Evolutionary conservation across 2,113 vertebrate species (phyloP), one percentile per base, ranked within the genome.

Genomic region (Sciurus niger): DNA sequence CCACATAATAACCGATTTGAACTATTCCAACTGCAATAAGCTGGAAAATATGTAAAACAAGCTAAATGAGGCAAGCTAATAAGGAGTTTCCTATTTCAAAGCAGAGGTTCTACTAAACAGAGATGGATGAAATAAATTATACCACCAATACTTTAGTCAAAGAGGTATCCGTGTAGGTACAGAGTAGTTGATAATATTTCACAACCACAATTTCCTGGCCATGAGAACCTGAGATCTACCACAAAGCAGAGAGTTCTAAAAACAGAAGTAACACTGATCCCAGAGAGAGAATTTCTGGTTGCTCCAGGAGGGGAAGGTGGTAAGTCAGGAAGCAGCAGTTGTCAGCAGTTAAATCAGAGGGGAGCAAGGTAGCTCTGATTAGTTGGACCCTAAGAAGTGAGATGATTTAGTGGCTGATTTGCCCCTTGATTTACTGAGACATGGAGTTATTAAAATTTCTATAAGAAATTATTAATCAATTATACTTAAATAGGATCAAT

Each of bases 391-490:
- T 55, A 37, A 84, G 60, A 84, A 91, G 13, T 72, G 65, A 89
- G 53, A 0, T 6, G 46, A 37, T 12, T 37, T 28, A 65, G 24
- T 73, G 32, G 70, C 63, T 85, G 28, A 80, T 40, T 74, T 43
- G 24, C 17, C 48, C 32, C 37, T 46, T 70, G 30, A 46, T 25
- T 94, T 63, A 94, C 28, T 73, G 37, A 58, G 73, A 77, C 20
- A 70, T 53, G 55, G 28, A 46, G 43, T 58, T 84, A 84, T 63
- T 76, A 80, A 93, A 92, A 58, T 73, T 93, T 51, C 80, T 73
- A 40, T 25, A 37, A 51, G 80, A 68, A 95, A 96, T 51, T 95
- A 60, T 93, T 74, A 90, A 86, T 94, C 72, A 82, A 55, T 96
- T 93, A 68, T 6, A 76, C 40, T 78, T 89, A 55, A 17, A 84